A percentile compares a stretch with the other conserved stretches of the same genome.
phyloP scores from a whole-genome alignment of 2,888 invertebrate genomes.

The Diplolepis rosae region DNA sequence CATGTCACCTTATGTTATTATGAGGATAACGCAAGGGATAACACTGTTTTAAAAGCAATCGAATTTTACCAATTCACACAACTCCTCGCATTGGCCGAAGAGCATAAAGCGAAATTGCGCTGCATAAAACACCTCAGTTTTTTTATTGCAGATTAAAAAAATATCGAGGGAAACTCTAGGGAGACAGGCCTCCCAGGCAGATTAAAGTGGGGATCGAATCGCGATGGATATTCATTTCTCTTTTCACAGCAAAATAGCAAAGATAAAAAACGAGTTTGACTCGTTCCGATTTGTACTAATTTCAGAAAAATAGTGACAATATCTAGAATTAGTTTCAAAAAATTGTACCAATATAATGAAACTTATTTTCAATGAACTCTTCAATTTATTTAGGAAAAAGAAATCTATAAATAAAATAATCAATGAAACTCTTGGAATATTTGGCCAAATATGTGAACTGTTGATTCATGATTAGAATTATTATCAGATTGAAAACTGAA shows the following conservation, averaged over 20 bases:
- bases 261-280: conserved; percentile 1
- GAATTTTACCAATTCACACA: no score
- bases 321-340: background rate
- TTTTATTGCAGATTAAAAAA: conserved; percentile 1
- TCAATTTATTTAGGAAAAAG: no score
- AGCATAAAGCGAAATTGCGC: background rate
- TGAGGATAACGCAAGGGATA: no score
- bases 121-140: background rate
- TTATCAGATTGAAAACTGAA: no score
- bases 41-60: background rate
- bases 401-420: no score
- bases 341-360: background rate
- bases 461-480: no score
- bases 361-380: no score
- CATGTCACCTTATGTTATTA: background rate
- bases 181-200: background rate
- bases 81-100: no score
- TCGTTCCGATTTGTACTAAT: background rate
- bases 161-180: background rate
- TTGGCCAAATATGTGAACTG: no score
- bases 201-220: background rate
- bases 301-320: background rate
- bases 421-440: no score
- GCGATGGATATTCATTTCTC: background rate
- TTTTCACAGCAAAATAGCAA: background rate